Base-by-base conservation (phyloP, 2,113 vertebrate genomes). In the Otolemur garnettii region DNA sequence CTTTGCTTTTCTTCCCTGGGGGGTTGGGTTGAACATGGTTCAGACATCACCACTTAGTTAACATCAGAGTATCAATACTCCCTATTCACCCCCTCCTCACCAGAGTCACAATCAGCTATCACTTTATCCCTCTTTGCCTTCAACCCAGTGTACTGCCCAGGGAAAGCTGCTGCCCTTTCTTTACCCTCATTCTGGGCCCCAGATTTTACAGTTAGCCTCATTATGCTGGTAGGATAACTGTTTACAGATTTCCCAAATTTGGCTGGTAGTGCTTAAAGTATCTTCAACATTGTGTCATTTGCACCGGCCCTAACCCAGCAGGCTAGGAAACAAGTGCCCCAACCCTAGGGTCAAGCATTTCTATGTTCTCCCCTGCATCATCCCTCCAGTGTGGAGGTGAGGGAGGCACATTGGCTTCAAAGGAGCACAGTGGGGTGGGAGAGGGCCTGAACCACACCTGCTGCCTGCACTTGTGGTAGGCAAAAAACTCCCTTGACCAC, bases 1-100 rank as follows among this genome's bases (percentile, higher is more conserved):
- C 98, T 98, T 95, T 92, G 97, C 93, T 95, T 97, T 98, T 96
- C 84, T 97, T 98, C 98, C 96, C 97, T 93, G 95, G 92, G 97
- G 97, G 94, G 97, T 59, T 71, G 96, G 97, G 98, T 19, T 60
- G 74, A 88, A 93, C 85, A 79, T 42, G 79, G 19, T 64, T 77
- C 85, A 88, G 57, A 96, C 62, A 6, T n/a, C 4, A 21, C 77
- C 80, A 55, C 77, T 68, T 66, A 86, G 68, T 93, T 91, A 60
- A 66, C 86, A 55, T 55, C 75, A 28, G 50, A 71, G 74, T 91
- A 86, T 83, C 35, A n/a, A 22, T 60, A 80, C 30, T n/a, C 71
- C 72, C 74, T 42, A 85, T 85, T 89, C 78, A 38, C 55, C 89
- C 26, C 53, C 77, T 59, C 91, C 90, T 71, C 69, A 24, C 50